Conservation (phyloP, 2,797 vertebrate genomes). For the Lepidocolaptes lacrymiger region DNA sequence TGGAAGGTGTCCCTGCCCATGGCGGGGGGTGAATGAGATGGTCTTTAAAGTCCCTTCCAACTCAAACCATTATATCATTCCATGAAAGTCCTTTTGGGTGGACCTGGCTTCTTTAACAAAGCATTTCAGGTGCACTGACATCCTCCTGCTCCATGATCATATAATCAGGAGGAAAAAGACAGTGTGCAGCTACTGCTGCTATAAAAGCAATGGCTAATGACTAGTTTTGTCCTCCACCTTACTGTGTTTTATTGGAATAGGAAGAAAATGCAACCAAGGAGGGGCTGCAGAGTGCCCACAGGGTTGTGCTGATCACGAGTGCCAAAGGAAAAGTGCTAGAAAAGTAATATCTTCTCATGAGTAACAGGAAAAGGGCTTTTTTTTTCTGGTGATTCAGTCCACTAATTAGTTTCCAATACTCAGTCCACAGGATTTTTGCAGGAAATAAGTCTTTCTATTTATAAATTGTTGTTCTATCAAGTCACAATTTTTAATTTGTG, state of each 20-base stretch:
- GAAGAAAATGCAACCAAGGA: not conserved
- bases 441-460: slow-evolving; percentile 49
- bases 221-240: not conserved
- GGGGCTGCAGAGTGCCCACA: not conserved
- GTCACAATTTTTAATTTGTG: slow-evolving; percentile 30
- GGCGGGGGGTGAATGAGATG: not conserved
- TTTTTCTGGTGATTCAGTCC: not conserved
- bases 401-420: slow-evolving; percentile 51
- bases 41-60: not conserved
- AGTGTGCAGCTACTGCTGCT: not conserved
- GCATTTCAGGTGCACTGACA: not conserved
- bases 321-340: not conserved
- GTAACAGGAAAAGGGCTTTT: not conserved
- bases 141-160: not conserved
- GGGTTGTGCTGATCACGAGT: not conserved
- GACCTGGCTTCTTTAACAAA: not conserved
- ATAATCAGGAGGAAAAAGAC: not conserved
- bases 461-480: slow-evolving; percentile 32
- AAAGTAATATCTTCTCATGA: not conserved
- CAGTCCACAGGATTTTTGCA: not conserved
- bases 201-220: not conserved
- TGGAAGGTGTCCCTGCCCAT: not conserved
- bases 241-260: not conserved
- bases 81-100: not conserved
- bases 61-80: not conserved